Evolutionary conservation across 2,888 invertebrate genomes (phyloP).

Genomic region (Tetramorium bicarinatum): DNA sequence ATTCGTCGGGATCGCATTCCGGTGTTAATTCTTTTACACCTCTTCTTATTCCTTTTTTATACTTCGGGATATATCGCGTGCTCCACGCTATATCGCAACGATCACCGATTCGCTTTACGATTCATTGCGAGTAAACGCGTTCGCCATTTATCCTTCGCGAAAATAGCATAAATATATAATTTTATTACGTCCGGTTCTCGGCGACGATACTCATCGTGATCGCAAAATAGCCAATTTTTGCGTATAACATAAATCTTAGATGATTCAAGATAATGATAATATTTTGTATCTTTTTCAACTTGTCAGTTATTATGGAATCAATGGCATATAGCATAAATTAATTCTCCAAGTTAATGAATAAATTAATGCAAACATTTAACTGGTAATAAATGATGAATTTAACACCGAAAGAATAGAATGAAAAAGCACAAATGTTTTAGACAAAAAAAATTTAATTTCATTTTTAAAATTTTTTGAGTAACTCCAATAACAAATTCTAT

Average conservation of each 20-base stretch:
- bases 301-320: background rate
- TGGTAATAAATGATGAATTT: background rate
- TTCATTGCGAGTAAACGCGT: slow-evolving; percentile 33
- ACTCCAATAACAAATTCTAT: background rate
- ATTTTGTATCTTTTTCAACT: background rate
- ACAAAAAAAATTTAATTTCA: background rate
- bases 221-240: background rate
- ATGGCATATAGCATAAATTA: background rate
- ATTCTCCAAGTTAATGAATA: background rate
- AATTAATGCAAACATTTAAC: background rate
- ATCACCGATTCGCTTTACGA: slow-evolving; percentile 23
- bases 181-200: background rate
- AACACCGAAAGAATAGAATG: background rate
- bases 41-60: slow-evolving; percentile 27
- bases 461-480: background rate
- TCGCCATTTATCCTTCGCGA: slow-evolving; percentile 4
- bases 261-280: background rate
- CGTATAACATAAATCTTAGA: background rate
- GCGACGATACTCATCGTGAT: background rate
- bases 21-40: slow-evolving; percentile 59
- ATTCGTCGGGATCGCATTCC: slow-evolving; percentile 65
- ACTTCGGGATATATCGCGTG: slow-evolving; percentile 4
- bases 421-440: background rate
- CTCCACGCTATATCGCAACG: slow-evolving; percentile 4
- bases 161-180: slow-evolving; percentile 17